Conservation (phyloP, 2,113 vertebrate genomes). For the Oxyura jamaicensis region DNA sequence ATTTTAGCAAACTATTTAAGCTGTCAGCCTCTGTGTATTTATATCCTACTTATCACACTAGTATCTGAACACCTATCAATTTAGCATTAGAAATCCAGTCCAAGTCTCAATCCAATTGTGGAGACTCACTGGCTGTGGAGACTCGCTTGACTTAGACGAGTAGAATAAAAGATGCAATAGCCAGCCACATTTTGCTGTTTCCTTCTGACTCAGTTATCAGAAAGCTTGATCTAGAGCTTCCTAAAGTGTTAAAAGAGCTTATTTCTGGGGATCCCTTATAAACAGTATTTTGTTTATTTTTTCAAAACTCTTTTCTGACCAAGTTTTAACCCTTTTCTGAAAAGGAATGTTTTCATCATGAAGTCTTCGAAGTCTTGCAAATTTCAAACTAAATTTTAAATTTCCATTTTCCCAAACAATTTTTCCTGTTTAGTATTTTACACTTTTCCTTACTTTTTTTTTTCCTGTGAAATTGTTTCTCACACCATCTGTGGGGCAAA, state of each 20-base stretch:
- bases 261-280: background rate
- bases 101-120: slow-evolving; percentile 3
- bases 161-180: slow-evolving; percentile 1
- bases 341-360: background rate
- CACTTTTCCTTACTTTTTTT: background rate
- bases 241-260: background rate
- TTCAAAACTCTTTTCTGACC: background rate
- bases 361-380: background rate
- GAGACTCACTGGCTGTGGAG: background rate
- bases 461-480: background rate
- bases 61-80: slow-evolving; percentile 48
- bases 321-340: background rate
- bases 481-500: background rate
- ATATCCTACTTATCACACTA: slow-evolving; percentile 25
- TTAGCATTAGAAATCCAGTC: slow-evolving; percentile 56
- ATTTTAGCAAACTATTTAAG: slow-evolving; percentile 47
- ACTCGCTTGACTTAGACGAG: background rate
- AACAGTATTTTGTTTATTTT: background rate
- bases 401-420: background rate
- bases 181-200: background rate
- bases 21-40: slow-evolving; percentile 44
- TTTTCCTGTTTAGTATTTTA: background rate
- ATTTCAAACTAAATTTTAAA: background rate
- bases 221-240: background rate
- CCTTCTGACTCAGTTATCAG: background rate